phyloP scores from a whole-genome alignment of 2,888 invertebrate species.

The Megaustenia siamemsis region DNA sequence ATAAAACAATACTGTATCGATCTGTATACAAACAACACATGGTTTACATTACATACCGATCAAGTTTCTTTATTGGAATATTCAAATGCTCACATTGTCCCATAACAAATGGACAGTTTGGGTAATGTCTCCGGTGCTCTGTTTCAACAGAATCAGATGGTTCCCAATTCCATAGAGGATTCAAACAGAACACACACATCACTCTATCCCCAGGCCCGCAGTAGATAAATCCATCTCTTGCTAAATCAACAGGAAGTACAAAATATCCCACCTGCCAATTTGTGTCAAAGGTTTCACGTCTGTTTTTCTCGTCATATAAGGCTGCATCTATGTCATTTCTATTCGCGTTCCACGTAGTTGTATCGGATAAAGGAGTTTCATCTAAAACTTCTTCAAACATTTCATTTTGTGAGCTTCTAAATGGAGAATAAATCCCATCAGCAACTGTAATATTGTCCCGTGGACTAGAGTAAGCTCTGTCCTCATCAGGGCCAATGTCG shows the following conservation, averaged over 20 bases:
- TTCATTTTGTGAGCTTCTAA: neutral
- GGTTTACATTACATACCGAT: too few relatives aligned
- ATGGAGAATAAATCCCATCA: neutral
- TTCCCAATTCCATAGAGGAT: constrained; percentile 95
- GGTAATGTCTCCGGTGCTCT: constrained; percentile 94
- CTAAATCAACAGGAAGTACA: constrained; percentile 82
- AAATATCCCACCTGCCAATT: constrained; percentile 27
- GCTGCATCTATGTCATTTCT: neutral
- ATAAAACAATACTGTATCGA: too few relatives aligned
- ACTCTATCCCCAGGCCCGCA: constrained; percentile 89
- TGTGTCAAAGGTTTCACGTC: constrained; percentile 46
- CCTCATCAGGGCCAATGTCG: constrained; percentile 55
- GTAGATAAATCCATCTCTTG: constrained; percentile 94
- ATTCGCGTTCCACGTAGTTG: neutral
- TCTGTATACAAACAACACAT: too few relatives aligned
- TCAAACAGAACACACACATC: constrained; percentile 92
- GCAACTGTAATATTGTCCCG: neutral
- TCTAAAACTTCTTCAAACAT: constrained; percentile 37
- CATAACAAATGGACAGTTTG: constrained; percentile 87
- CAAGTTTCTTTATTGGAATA: constrained; percentile 18
- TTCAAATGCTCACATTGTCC: constrained; percentile 29
- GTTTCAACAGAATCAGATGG: constrained; percentile 93
- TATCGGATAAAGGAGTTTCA: constrained; percentile 17
- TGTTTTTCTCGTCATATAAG: constrained; percentile 31
- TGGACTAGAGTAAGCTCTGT: neutral